These are phyloP conservation scores for Coregonus sp. DNA, from an alignment of 2,797 vertebrate genomes.

Conservation along the genomic window DNA sequence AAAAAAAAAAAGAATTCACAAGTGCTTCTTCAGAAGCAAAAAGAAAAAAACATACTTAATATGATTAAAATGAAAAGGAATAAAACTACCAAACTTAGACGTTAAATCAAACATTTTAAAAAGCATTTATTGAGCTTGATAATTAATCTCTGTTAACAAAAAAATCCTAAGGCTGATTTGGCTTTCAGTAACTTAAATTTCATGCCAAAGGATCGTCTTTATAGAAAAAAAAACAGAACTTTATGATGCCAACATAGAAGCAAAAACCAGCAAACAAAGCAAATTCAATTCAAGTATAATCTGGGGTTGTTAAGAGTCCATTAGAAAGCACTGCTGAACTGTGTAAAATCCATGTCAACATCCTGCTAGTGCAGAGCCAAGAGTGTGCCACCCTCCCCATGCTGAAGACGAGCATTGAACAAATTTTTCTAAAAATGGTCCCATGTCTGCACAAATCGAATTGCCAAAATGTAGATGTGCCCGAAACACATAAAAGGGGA, in stretches of 20 bases:
- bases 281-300: background rate
- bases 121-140: conserved; percentile 32
- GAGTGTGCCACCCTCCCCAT: conserved; percentile 17
- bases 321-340: background rate
- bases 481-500: background rate
- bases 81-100: conserved; percentile 9
- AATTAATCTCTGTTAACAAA: background rate
- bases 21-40: conserved; percentile 5
- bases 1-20: background rate
- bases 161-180: background rate
- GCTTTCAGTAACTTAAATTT: conserved; percentile 12
- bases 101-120: conserved; percentile 25
- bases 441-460: conserved; percentile 52
- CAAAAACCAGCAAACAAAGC: conserved; percentile 15
- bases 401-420: conserved; percentile 49
- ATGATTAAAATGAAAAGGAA: conserved; percentile 17
- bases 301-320: background rate
- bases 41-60: conserved; percentile 17
- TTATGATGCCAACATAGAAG: conserved; percentile 5
- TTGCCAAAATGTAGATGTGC: conserved; percentile 22
- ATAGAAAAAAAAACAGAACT: conserved; percentile 25
- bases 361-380: background rate
- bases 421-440: background rate
- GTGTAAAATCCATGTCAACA: background rate
- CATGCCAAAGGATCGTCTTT: conserved; percentile 6